These are phyloP conservation scores for Taeniopygia guttata DNA, from an alignment of 2,797 vertebrate species.

Conservation along the genomic window DNA sequence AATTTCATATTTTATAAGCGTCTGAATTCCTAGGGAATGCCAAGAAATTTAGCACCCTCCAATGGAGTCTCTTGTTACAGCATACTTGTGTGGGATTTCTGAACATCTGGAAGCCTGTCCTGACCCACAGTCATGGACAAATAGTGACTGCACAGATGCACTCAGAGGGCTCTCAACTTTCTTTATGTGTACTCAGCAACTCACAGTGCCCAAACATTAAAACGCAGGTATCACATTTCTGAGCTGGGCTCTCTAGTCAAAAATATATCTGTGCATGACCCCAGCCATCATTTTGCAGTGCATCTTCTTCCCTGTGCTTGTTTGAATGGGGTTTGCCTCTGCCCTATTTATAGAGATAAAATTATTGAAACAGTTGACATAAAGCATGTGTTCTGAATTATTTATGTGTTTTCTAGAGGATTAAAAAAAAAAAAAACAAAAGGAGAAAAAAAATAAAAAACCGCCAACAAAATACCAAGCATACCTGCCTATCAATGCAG, in stretches of 20 bases:
- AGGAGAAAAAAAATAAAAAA: rapidly evolving
- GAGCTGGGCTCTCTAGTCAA: background rate
- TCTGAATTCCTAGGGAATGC: background rate
- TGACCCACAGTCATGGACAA: background rate
- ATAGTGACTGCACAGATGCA: background rate
- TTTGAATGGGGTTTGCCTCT: slow-evolving; percentile 18
- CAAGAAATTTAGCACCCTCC: slow-evolving; percentile 12
- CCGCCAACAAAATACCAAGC: background rate
- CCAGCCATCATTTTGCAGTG: background rate
- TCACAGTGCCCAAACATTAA: background rate
- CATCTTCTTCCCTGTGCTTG: background rate
- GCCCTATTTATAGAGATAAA: slow-evolving; percentile 9
- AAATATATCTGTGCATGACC: background rate
- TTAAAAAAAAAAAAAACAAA: background rate
- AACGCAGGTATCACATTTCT: background rate
- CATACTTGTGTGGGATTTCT: background rate
- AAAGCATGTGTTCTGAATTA: slow-evolving; percentile 21
- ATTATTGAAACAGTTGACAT: slow-evolving; percentile 17
- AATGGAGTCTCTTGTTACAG: background rate
- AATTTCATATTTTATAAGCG: background rate
- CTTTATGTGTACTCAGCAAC: background rate
- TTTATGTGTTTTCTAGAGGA: background rate
- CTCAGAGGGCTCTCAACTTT: background rate
- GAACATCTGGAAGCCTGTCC: background rate
- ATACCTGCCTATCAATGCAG: background rate